Percentiles rank a stretch among this genome's conserved stretches.
phyloP scores from a whole-genome alignment of 2,797 vertebrate genomes.

The Iguana delicatissima region DNA sequence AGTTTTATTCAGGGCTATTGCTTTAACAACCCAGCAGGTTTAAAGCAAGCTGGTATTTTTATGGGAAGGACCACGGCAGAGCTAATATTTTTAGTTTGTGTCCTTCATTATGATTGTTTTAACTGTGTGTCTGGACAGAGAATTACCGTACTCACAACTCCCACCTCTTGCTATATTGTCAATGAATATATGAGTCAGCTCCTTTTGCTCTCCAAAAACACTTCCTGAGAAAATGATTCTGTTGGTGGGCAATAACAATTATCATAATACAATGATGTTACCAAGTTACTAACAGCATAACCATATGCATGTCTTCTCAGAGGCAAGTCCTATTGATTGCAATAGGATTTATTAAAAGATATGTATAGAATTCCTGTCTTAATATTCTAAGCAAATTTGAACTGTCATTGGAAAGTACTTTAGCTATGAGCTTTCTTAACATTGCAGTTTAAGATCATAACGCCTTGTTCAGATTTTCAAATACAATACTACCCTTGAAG shows the following conservation, averaged over 20 bases:
- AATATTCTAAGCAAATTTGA: not conserved
- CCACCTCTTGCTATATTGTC: not conserved
- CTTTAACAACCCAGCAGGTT: not conserved
- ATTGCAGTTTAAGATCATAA: not conserved
- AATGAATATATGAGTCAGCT: not conserved
- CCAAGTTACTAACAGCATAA: not conserved
- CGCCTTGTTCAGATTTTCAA: not conserved
- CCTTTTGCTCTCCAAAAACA: not conserved
- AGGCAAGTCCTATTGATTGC: not conserved
- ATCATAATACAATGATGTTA: not conserved
- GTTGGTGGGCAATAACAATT: not conserved
- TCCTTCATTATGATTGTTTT: accelerated
- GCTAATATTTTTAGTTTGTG: not conserved
- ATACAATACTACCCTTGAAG: not conserved
- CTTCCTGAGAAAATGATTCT: conserved; percentile 3
- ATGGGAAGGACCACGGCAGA: not conserved
- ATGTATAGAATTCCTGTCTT: too few species aligned
- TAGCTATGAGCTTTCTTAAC: not conserved
- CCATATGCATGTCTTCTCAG: not conserved
- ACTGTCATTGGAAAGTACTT: not conserved
- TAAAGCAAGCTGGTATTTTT: not conserved
- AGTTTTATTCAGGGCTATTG: not conserved
- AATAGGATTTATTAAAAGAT: not conserved
- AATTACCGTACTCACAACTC: not conserved
- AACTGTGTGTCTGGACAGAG: accelerated